Conservation (phyloP, 2,113 vertebrate species). For the Calyptomena viridis region DNA sequence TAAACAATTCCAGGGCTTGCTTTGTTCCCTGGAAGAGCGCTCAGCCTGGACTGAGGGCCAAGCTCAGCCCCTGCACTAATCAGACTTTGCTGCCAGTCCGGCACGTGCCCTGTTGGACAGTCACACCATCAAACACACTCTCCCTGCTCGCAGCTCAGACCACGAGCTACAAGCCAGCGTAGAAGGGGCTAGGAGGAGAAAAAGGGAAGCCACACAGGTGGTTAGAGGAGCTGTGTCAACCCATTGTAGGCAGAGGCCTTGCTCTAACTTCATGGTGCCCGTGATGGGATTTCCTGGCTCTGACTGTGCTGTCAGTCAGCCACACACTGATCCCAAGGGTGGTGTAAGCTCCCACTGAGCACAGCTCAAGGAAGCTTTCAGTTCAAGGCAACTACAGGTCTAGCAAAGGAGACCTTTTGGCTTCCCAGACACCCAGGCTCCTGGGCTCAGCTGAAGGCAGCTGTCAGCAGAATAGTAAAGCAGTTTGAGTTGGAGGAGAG, state of each 20-base stretch:
- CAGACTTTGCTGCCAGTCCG: background rate
- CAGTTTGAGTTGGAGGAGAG: background rate
- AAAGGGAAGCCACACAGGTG: background rate
- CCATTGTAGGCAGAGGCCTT: background rate
- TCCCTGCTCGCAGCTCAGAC: background rate
- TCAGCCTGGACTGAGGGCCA: background rate
- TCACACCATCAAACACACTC: background rate
- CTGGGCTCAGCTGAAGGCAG: background rate
- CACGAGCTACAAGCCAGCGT: rapidly evolving
- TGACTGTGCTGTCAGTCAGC: background rate
- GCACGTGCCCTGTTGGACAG: rapidly evolving
- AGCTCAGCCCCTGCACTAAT: background rate
- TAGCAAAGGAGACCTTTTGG: background rate
- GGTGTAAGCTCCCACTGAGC: background rate
- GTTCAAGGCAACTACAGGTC: background rate
- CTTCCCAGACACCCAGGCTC: background rate
- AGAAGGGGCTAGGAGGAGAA: background rate
- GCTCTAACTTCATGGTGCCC: background rate
- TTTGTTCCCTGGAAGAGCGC: background rate
- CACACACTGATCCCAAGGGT: background rate
- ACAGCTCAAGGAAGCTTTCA: background rate
- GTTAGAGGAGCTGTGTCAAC: background rate
- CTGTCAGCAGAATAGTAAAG: background rate
- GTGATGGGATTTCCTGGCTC: background rate
- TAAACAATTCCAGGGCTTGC: background rate